Percentiles rank a stretch among this genome's conserved stretches.
phyloP scores from a whole-genome alignment of 2,888 invertebrate species.

The Orchesella flavescens region DNA sequence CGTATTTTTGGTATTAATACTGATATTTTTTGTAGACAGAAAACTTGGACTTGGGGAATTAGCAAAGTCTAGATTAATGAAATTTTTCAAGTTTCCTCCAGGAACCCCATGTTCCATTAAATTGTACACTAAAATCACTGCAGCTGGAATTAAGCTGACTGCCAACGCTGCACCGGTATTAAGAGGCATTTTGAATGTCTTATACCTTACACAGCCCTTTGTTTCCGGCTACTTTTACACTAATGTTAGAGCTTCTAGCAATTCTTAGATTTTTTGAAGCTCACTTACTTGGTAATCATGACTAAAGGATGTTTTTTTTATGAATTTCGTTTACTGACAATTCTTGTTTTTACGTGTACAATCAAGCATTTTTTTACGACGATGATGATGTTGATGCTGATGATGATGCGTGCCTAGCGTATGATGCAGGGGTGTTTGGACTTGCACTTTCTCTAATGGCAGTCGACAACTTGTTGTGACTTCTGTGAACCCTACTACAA shows the following conservation, averaged over 20 bases:
- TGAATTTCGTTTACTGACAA: background rate
- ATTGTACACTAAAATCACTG: slow-evolving; percentile 57
- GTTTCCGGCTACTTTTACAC: background rate
- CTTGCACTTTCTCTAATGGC: slow-evolving; percentile 58
- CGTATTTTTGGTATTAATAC: slow-evolving; percentile 25
- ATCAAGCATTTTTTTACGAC: slow-evolving; percentile 7
- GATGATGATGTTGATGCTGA: background rate
- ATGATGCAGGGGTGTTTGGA: background rate
- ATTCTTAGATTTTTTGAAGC: too few relatives aligned
- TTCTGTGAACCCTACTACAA: slow-evolving; percentile 56
- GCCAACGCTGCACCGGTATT: slow-evolving; percentile 54
- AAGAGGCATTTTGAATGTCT: slow-evolving; percentile 55
- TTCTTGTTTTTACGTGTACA: slow-evolving; percentile 16
- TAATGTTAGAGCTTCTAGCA: too few relatives aligned
- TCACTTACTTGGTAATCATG: background rate
- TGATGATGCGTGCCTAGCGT: slow-evolving; percentile 10
- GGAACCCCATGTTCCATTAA: slow-evolving; percentile 53
- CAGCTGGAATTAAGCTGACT: slow-evolving; percentile 64
- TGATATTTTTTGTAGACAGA: slow-evolving; percentile 38
- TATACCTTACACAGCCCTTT: background rate
- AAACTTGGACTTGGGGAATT: slow-evolving; percentile 43
- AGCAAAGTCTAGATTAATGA: slow-evolving; percentile 10
- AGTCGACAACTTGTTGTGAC: slow-evolving; percentile 52
- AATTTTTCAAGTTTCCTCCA: slow-evolving; percentile 37
- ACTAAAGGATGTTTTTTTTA: background rate